phyloP scores from a whole-genome alignment of 2,113 vertebrate genomes.

The Sarotherodon lohbergeri region DNA sequence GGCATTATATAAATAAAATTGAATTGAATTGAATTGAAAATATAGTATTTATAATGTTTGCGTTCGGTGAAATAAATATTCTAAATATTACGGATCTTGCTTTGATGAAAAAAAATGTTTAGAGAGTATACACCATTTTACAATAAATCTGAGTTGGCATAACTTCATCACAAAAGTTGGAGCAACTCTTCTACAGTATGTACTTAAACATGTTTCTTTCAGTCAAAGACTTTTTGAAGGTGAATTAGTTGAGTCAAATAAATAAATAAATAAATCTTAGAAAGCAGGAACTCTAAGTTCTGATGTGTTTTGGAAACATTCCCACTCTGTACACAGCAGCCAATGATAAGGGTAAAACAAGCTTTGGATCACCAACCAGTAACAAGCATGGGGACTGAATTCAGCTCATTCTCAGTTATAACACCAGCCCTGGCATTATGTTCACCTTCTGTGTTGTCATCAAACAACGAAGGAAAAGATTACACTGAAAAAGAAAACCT shows the following conservation, averaged over 20 bases:
- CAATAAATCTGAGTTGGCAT: background rate
- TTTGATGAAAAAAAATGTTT: background rate
- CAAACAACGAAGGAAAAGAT: background rate
- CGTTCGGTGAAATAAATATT: background rate
- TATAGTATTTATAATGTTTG: background rate
- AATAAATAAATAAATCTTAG: no score
- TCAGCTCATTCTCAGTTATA: background rate
- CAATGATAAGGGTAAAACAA: background rate
- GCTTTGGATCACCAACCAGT: background rate
- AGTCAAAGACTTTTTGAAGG: no score
- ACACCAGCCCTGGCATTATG: background rate
- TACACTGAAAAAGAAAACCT: background rate
- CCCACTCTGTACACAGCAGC: background rate
- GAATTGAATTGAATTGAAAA: background rate
- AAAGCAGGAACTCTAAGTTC: background rate
- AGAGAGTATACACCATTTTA: background rate
- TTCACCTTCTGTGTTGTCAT: background rate
- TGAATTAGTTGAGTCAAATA: no score
- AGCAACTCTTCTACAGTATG: background rate
- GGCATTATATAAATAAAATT: background rate
- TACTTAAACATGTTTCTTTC: background rate
- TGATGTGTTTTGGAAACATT: constrained; percentile 13
- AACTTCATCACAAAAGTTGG: background rate
- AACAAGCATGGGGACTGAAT: background rate
- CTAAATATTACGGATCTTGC: background rate